phyloP scores from a whole-genome alignment of 2,113 vertebrate genomes.

The Mixornis gularis region DNA sequence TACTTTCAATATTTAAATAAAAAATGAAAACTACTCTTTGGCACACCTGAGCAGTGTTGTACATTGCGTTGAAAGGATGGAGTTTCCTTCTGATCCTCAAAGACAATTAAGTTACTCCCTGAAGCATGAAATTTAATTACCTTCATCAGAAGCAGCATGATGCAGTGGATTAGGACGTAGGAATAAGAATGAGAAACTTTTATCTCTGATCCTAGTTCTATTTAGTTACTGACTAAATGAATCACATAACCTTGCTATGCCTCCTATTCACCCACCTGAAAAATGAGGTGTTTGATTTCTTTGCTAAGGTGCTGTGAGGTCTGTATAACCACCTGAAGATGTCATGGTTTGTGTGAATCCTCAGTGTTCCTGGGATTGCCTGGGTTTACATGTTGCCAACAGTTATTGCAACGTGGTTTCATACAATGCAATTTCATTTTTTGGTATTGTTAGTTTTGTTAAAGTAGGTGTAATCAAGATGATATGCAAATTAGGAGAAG shows the following conservation, averaged over 20 bases:
- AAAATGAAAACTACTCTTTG: neutral
- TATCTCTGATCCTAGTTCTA: neutral
- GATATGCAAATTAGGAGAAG: neutral
- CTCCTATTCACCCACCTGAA: neutral
- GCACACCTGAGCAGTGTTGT: neutral
- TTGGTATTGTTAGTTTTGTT: neutral
- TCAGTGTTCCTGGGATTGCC: neutral
- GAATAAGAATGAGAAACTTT: neutral
- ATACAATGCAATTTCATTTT: neutral
- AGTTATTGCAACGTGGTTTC: neutral
- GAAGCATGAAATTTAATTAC: conserved; percentile 48
- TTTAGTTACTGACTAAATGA: neutral
- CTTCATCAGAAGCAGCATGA: conserved; percentile 14
- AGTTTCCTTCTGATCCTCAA: conserved; percentile 27
- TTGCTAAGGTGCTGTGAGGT: neutral
- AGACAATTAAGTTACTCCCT: conserved; percentile 37
- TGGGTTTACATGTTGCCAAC: neutral
- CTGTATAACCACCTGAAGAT: neutral
- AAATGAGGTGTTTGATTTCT: neutral
- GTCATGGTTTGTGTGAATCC: neutral
- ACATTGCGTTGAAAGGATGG: neutral
- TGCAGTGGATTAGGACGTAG: neutral
- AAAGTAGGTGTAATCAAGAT: neutral
- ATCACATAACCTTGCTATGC: neutral
- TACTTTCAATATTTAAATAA: conserved; percentile 7